phyloP scores from a whole-genome alignment of 2,888 invertebrate genomes.

The Ctena decussata region DNA sequence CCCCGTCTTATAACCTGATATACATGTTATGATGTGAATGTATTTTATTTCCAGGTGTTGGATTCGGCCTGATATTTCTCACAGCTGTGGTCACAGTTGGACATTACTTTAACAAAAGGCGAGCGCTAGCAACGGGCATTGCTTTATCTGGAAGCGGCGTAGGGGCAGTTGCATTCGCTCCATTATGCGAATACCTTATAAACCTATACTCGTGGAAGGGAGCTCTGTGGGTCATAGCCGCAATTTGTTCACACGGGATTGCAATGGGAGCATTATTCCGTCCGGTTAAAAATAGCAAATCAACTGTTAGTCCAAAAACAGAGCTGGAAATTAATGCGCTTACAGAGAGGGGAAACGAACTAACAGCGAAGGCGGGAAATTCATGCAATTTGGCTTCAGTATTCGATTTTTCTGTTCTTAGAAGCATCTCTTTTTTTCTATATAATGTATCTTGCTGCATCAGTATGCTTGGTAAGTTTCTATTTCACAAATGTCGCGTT shows the following conservation, averaged over 20 bases:
- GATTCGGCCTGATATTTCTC: background rate
- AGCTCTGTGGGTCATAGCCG: background rate
- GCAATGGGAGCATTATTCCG: background rate
- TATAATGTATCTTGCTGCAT: background rate
- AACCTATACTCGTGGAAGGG: background rate
- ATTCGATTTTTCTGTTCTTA: background rate
- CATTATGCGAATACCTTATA: background rate
- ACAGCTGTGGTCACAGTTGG: background rate
- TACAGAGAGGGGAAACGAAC: no score
- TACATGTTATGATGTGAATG: no score
- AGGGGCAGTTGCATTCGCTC: background rate
- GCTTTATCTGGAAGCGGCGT: background rate
- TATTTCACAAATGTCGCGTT: no score
- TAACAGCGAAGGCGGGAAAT: background rate
- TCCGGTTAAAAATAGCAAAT: background rate
- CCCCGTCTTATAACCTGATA: no score
- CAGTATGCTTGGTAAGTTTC: background rate
- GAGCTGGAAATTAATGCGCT: background rate
- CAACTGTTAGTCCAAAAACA: background rate
- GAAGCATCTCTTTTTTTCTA: background rate
- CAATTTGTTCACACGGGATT: background rate
- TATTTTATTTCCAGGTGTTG: background rate
- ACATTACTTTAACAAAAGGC: background rate
- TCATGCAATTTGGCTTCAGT: background rate
- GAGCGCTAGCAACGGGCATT: background rate